Conservation (phyloP, 2,797 vertebrate genomes). For the Microchirus variegatus region DNA sequence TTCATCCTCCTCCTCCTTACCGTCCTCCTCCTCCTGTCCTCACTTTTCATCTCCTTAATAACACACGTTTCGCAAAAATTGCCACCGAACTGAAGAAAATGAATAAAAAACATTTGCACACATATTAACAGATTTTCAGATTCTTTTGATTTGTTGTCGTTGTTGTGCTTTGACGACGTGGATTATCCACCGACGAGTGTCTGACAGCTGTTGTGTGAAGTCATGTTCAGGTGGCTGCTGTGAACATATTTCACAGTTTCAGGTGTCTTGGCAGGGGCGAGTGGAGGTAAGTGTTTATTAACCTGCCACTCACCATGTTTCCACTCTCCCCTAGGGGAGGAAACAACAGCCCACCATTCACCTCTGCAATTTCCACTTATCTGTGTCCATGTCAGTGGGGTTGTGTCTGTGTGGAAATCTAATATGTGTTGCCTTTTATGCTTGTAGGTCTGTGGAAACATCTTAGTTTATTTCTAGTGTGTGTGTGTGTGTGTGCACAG, state of each 20-base stretch:
- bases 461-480: neutral
- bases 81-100: constrained; percentile 13
- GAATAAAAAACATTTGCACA: too few relatives aligned
- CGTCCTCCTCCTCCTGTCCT: constrained; percentile 19
- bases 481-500: too few relatives aligned
- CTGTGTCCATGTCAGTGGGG: constrained; percentile 1
- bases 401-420: neutral
- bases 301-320: constrained; percentile 48
- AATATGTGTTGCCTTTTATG: neutral
- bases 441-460: neutral
- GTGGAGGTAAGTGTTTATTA: constrained; percentile 41
- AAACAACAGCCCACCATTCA: constrained; percentile 29
- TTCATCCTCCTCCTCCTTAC: constrained; percentile 5
- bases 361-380: constrained; percentile 24
- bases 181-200: too few relatives aligned
- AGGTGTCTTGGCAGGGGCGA: constrained; percentile 22
- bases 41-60: constrained; percentile 46
- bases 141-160: too few relatives aligned
- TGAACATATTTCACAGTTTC: constrained; percentile 36
- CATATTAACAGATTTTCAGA: too few relatives aligned
- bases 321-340: constrained; percentile 12
- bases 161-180: too few relatives aligned
- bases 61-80: constrained; percentile 24
- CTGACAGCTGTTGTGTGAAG: neutral
- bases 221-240: constrained; percentile 5